Percentiles rank a stretch among this genome's conserved stretches.
Evolutionary conservation across 1,140 invertebrate genomes (phyloP).

Genomic region (Bathynomus jamesi): DNA sequence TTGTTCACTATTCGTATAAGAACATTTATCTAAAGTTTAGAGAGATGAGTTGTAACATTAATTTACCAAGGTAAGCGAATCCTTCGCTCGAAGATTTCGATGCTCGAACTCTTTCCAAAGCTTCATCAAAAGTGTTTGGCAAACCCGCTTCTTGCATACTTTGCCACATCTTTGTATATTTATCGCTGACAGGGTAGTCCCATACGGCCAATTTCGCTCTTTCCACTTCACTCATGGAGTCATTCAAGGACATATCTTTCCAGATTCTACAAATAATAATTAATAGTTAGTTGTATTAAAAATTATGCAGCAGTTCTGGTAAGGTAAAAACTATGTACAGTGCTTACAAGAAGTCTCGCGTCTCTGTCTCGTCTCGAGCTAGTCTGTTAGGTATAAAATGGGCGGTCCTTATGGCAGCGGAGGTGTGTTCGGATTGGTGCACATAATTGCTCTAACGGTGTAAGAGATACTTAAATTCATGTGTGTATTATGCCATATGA

Average conservation of each 20-base stretch:
- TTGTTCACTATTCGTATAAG: too few relatives aligned
- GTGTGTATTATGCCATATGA: too few relatives aligned
- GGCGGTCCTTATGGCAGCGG: too few relatives aligned
- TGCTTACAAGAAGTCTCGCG: too few relatives aligned
- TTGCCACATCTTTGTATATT: conserved; percentile 97
- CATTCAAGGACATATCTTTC: conserved; percentile 95
- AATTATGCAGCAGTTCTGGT: background rate
- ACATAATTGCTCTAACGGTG: too few relatives aligned
- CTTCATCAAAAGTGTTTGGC: conserved; percentile 69
- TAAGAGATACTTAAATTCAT: too few relatives aligned
- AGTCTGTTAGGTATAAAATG: too few relatives aligned
- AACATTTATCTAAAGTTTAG: too few relatives aligned
- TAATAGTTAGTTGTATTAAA: conserved; percentile 9
- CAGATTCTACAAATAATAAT: conserved; percentile 64
- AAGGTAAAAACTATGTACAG: too few relatives aligned
- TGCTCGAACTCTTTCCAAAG: conserved; percentile 64
- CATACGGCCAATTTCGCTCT: conserved; percentile 90
- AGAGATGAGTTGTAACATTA: background rate
- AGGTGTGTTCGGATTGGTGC: too few relatives aligned
- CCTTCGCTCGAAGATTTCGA: conserved; percentile 67
- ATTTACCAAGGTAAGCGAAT: conserved; percentile 78
- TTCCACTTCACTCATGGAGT: conserved; percentile 78
- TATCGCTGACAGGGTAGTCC: conserved; percentile 97
- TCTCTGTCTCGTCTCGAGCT: too few relatives aligned
- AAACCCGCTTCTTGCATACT: conserved; percentile 85